Conservation (phyloP, 2,888 invertebrate genomes). For the Napeogenes inachia region DNA sequence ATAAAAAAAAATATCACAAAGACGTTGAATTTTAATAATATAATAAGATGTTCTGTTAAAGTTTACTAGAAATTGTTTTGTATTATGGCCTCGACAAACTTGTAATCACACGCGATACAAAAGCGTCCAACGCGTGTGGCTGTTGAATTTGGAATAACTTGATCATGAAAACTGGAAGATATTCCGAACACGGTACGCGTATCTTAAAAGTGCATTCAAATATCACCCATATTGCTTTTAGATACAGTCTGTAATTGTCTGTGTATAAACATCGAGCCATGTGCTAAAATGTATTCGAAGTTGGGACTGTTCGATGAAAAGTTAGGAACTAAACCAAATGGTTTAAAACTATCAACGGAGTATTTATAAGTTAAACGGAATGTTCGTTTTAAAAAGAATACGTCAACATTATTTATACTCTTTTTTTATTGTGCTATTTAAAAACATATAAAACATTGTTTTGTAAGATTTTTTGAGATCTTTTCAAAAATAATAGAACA, state of each 20-base stretch:
- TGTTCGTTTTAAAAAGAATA: not conserved
- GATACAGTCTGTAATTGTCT: not conserved
- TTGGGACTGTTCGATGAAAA: not conserved
- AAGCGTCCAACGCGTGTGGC: constrained; percentile 42
- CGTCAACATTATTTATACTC: too few species aligned
- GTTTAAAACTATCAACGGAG: not conserved
- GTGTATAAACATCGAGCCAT: not conserved
- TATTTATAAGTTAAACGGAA: not conserved
- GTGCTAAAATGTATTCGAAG: constrained; percentile 3
- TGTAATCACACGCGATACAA: constrained; percentile 14
- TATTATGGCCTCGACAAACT: constrained; percentile 17
- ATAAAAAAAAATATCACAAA: constrained; percentile 5
- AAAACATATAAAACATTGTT: too few species aligned
- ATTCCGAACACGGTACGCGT: constrained; percentile 1
- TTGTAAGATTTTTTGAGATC: too few species aligned
- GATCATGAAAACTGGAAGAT: constrained; percentile 40
- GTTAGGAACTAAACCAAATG: constrained; percentile 3
- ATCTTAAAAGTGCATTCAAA: not conserved
- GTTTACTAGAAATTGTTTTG: constrained; percentile 10
- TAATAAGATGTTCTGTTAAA: not conserved
- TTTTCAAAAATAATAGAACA: too few species aligned
- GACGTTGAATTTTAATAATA: not conserved
- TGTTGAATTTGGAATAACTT: constrained; percentile 40
- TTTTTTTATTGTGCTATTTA: too few species aligned
- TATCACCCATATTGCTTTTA: not conserved